Base-by-base conservation (phyloP, 2,113 vertebrate species). In the Electrona antarctica region DNA sequence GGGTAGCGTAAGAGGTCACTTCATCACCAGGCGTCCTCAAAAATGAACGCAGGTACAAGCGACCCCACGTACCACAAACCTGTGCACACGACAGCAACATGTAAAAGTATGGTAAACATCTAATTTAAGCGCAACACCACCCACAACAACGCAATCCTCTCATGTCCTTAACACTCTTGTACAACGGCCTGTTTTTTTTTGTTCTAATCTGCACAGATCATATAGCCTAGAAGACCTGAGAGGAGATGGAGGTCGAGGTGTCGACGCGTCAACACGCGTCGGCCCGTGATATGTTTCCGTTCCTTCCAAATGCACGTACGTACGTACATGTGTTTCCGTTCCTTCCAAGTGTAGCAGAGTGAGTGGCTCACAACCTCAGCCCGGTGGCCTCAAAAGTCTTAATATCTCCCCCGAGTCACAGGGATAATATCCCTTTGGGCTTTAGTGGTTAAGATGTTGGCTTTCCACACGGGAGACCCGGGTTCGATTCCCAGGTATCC, bases 221-320 rank as follows among this genome's bases (percentile, higher is more conserved):
- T 84, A 33, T n/a, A 85, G 49, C 86, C 89, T 91, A 50, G 33
- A 41, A 51, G 62, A 64, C 90, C 90, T 91, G 90, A 91, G 90
- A 89, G 86, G 64, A 41, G 82, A 89, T 86, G 87, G 83, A 80
- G 83, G 81, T 84, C 73, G 83, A 79, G 77, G 78, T 79, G 83
- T 71, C 80, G 74, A 21, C 78, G n/a, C 29, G 4, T 33, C 4
- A 86, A 81, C 78, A 71, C 78, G 64, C 86, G 67, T 84, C 81
- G 77, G 80, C 82, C 83, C 71, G 78, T 71, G 82, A 86, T 82
- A 49, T 80, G 64, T 76, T 85, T 81, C 73, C 51, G 74, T 71
- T 80, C 82, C 28, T 67, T 81, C 70, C 69, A 55, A 81, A 82
- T 73, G 81, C 77, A 80, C 54, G 59, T 71, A 73, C 65, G 51